These are phyloP conservation scores for Cantharis flavilabris DNA, from an alignment of 2,888 invertebrate species.

Conservation along the genomic window DNA sequence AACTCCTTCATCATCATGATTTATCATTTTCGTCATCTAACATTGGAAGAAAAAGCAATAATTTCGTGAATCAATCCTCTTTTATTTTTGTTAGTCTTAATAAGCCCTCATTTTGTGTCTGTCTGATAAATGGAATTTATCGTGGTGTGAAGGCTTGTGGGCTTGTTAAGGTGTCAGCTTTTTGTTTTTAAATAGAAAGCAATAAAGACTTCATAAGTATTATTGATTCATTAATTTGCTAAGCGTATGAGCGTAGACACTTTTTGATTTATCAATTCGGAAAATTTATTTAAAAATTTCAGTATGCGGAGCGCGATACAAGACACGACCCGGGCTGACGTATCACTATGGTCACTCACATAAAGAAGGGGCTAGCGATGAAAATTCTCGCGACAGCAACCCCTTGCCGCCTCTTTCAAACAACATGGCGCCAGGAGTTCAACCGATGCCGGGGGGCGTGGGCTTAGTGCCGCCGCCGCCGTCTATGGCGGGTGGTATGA, in stretches of 20 bases:
- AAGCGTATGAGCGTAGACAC: conserved; percentile 45
- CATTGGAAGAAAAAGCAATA: not conserved
- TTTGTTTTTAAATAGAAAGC: not conserved
- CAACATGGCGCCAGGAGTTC: conserved; percentile 28
- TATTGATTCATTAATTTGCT: conserved; percentile 28
- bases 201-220: not conserved
- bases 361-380: conserved; percentile 63
- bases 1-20: not conserved
- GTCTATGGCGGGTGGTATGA: conserved; percentile 17
- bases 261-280: conserved; percentile 26
- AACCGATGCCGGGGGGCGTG: conserved; percentile 13
- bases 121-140: not conserved
- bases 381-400: conserved; percentile 56
- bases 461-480: conserved; percentile 23
- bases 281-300: conserved; percentile 53
- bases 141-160: not conserved
- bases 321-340: conserved; percentile 92
- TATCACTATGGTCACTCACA: conserved; percentile 95
- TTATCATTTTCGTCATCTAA: not conserved
- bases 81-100: not conserved
- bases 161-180: not conserved
- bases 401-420: conserved; percentile 48
- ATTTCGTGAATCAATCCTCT: not conserved
- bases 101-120: not conserved
- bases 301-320: conserved; percentile 96